Evolutionary conservation across 2,113 vertebrate genomes (phyloP), one percentile per base, ranked within the genome.

Genomic region (Cavia aperea): DNA sequence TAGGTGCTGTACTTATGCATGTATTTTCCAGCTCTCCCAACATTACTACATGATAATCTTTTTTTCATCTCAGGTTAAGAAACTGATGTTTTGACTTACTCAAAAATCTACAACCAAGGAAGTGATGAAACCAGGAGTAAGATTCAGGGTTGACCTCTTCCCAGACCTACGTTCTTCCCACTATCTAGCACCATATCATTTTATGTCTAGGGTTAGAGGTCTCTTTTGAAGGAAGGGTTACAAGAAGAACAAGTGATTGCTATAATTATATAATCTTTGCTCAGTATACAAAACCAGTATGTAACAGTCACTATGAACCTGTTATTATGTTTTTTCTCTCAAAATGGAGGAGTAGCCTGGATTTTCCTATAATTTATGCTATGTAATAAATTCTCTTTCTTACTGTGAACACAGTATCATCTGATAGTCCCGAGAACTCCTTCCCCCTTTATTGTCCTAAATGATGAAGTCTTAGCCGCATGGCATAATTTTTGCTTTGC

Each of bases 371-470:
- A 93, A 94, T 92, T 85, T 89, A 62, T 77, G 33, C 60, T 86
- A 60, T 70, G 15, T 84, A 81, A 95, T 86, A 90, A 94, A 86
- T 66, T 92, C n/a, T 94, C 36, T 73, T 68, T 43, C 36, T 93
- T 79, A 87, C 79, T 88, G 56, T 60, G 43, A 93, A 63, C 33
- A 91, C 70, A 93, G 91, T 89, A 93, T 90, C 46, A 93, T 92
- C 43, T 86, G 85, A 86, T 54, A 91, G 58, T 86, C 36, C 72
- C 62, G 31, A 81, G 70, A 83, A 70, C 7, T 21, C 39, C 79
- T 58, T 89, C 36, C 81, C 66, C 29, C 31, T 92, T 93, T 93
- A 84, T 92, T 87, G 93, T 93, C 56, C 66, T 93, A 92, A 95
- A 86, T 90, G 81, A 94, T 84, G 92, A 91, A 85, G 39, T 77